These are phyloP conservation scores for Valencia hispanica DNA, from an alignment of 2,797 vertebrate species.

Conservation along the genomic window DNA sequence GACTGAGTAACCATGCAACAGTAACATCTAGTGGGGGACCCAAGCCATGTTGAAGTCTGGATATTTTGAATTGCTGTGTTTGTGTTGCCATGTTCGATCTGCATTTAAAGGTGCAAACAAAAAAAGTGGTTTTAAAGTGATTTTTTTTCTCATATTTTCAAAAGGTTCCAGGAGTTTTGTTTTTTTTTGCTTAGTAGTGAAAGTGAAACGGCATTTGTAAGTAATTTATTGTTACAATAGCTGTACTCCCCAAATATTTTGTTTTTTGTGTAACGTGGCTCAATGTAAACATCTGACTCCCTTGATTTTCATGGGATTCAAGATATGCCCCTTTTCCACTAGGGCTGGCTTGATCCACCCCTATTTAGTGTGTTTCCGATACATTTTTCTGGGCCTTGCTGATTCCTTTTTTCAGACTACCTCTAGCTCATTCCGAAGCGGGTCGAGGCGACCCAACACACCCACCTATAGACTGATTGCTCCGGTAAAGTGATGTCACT, in stretches of 20 bases:
- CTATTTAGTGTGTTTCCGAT: no score
- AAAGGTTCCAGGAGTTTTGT: not conserved
- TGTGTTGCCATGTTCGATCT: not conserved
- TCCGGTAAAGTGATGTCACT: no score
- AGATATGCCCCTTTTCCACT: no score
- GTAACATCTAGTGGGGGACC: not conserved
- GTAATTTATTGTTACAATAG: not conserved
- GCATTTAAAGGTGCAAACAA: not conserved
- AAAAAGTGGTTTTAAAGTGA: not conserved
- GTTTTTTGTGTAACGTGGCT: not conserved
- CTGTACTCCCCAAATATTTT: not conserved
- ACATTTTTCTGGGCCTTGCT: no score
- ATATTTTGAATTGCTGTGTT: not conserved
- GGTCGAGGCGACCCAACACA: no score
- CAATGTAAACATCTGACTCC: not conserved
- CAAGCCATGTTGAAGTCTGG: not conserved
- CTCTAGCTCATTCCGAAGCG: no score
- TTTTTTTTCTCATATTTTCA: not conserved
- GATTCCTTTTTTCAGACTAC: no score
- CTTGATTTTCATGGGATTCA: not conserved
- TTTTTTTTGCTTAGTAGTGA: not conserved
- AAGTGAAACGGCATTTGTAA: not conserved
- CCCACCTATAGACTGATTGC: no score
- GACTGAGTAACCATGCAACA: not conserved
- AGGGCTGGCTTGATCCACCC: no score